A percentile compares a stretch with the other conserved stretches of the same genome.
Evolutionary conservation across 2,888 invertebrate genomes (phyloP).

Genomic region (Bellardia pandia): DNA sequence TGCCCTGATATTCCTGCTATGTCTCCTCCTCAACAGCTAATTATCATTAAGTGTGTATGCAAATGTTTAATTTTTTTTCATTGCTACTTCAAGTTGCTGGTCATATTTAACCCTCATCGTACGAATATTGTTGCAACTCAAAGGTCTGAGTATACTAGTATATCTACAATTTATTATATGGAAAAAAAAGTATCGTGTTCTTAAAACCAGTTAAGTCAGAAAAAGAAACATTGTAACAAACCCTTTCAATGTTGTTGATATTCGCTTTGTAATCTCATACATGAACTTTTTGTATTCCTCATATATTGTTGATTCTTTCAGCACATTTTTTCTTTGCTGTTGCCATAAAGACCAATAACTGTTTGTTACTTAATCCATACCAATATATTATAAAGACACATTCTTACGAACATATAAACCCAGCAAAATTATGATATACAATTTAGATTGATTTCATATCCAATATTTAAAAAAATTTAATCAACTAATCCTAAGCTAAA

Average conservation of each 20-base stretch:
- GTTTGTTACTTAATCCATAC: slow-evolving; percentile 6
- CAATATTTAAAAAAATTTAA: too few species aligned
- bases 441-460: too few species aligned
- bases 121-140: neutral
- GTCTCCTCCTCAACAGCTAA: neutral
- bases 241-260: slow-evolving; percentile 6
- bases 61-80: neutral
- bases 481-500: too few species aligned
- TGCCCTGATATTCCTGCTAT: neutral
- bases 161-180: slow-evolving; percentile 16
- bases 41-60: slow-evolving; percentile 12
- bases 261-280: slow-evolving; percentile 31
- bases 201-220: slow-evolving; percentile 28
- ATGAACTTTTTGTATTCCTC: slow-evolving; percentile 8
- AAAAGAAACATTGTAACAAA: slow-evolving; percentile 27
- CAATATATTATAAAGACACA: neutral
- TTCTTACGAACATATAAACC: neutral
- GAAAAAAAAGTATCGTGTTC: slow-evolving; percentile 36
- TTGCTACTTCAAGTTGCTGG: neutral
- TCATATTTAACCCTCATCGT: slow-evolving; percentile 15
- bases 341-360: slow-evolving; percentile 8
- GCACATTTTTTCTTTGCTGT: neutral
- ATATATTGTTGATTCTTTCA: slow-evolving; percentile 14
- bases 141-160: neutral
- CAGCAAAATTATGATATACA: neutral